Percentiles rank a stretch among this genome's conserved stretches.
phyloP scores from a whole-genome alignment of 2,113 vertebrate genomes.

The Alethe castanea region DNA sequence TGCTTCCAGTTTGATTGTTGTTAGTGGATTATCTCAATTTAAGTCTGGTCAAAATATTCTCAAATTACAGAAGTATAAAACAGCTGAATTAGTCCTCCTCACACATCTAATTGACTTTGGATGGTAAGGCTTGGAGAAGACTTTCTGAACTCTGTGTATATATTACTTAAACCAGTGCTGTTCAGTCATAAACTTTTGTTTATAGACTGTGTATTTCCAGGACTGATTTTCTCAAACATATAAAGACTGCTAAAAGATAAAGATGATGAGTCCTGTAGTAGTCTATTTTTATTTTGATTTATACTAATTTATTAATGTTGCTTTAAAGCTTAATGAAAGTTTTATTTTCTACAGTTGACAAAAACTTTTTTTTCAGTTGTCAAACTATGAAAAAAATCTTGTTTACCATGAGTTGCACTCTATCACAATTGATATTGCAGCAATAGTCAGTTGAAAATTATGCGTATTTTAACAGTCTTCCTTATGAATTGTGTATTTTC shows the following conservation, averaged over 20 bases:
- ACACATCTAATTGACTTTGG: slow-evolving; percentile 49
- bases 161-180: slow-evolving; percentile 19
- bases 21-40: background rate
- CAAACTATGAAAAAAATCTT: background rate
- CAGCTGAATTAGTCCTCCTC: background rate
- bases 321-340: background rate
- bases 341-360: background rate
- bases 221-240: slow-evolving; percentile 48
- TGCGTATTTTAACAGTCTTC: background rate
- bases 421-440: background rate
- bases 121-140: slow-evolving; percentile 40
- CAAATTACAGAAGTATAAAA: background rate
- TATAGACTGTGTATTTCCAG: slow-evolving; percentile 55
- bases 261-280: slow-evolving; percentile 1
- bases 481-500: background rate
- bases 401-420: background rate
- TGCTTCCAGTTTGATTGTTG: background rate
- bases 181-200: slow-evolving; percentile 9
- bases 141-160: slow-evolving; percentile 54
- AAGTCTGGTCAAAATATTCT: background rate
- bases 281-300: slow-evolving; percentile 35
- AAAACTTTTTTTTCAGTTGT: background rate
- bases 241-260: slow-evolving; percentile 45
- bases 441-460: background rate
- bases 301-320: background rate